Evolutionary conservation across 2,888 invertebrate species (phyloP).

Genomic region (Tachystola acroxantha): DNA sequence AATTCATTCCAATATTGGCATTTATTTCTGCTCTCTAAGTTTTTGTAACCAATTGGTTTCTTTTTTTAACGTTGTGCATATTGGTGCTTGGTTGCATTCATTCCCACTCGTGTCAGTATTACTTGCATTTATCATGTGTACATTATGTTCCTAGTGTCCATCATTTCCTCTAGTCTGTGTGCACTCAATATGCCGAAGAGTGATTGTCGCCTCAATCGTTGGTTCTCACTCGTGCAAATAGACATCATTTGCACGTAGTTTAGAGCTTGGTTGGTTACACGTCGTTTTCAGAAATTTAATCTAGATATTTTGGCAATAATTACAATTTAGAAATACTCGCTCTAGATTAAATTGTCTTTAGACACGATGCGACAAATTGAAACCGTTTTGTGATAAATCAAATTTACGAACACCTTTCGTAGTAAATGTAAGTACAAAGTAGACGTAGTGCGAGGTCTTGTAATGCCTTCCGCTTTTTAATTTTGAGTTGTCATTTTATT

Average conservation of each 20-base stretch:
- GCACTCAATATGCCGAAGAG: constrained; percentile 74
- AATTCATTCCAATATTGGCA: constrained; percentile 41
- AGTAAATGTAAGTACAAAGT: constrained; percentile 61
- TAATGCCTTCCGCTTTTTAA: constrained; percentile 68
- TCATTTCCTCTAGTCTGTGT: constrained; percentile 62
- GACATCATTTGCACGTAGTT: constrained; percentile 33
- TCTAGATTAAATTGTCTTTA: constrained; percentile 41
- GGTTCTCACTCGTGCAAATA: constrained; percentile 32
- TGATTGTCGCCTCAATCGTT: constrained; percentile 56
- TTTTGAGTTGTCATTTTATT: constrained; percentile 77
- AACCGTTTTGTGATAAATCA: constrained; percentile 28
- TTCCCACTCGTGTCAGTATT: constrained; percentile 14
- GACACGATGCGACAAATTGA: constrained; percentile 35
- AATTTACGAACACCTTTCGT: constrained; percentile 28
- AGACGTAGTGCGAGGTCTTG: constrained; percentile 66
- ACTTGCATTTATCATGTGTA: constrained; percentile 12
- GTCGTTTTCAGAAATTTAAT: constrained; percentile 32
- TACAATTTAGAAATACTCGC: constrained; percentile 13
- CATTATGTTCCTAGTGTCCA: constrained; percentile 52
- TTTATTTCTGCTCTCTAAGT: constrained; percentile 24
- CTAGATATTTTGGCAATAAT: constrained; percentile 18
- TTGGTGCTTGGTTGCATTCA: constrained; percentile 17
- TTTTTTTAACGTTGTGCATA: not conserved
- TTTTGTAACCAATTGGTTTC: not conserved
- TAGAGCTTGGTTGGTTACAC: constrained; percentile 23